phyloP scores from a whole-genome alignment of 2,113 vertebrate genomes.

The Hippolais icterina region DNA sequence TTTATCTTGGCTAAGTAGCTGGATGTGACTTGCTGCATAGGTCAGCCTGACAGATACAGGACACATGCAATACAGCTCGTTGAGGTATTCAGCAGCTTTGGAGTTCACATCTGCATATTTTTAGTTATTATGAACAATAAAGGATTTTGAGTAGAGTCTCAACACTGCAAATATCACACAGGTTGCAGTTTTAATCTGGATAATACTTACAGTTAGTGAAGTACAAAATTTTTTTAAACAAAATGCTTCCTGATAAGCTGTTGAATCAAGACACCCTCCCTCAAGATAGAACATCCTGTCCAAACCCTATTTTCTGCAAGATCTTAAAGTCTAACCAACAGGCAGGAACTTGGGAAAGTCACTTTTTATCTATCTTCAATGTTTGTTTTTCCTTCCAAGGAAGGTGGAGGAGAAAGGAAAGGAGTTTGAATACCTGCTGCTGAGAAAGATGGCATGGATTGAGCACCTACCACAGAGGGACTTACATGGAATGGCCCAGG shows the following conservation, averaged over 20 bases:
- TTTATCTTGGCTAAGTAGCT: not conserved
- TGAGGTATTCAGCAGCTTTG: not conserved
- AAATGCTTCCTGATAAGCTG: not conserved
- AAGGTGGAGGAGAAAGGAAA: not conserved
- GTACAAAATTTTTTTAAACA: not conserved
- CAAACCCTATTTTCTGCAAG: not conserved
- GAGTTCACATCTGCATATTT: not conserved
- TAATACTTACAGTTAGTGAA: not conserved
- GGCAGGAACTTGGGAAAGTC: not conserved
- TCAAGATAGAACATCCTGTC: not conserved
- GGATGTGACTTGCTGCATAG: not conserved
- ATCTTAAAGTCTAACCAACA: not conserved
- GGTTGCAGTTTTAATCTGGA: not conserved
- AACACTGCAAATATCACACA: not conserved
- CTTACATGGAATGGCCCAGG: not conserved
- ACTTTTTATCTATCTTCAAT: not conserved
- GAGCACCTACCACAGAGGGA: not conserved
- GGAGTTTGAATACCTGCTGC: not conserved
- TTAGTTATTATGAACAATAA: not conserved
- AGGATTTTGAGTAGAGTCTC: not conserved
- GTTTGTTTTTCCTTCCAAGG: not conserved
- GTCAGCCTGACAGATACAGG: not conserved
- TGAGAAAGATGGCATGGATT: not conserved
- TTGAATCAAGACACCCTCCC: not conserved
- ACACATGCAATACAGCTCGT: not conserved